Conservation (phyloP, 2,113 vertebrate species). For the Pithys albifrons region DNA sequence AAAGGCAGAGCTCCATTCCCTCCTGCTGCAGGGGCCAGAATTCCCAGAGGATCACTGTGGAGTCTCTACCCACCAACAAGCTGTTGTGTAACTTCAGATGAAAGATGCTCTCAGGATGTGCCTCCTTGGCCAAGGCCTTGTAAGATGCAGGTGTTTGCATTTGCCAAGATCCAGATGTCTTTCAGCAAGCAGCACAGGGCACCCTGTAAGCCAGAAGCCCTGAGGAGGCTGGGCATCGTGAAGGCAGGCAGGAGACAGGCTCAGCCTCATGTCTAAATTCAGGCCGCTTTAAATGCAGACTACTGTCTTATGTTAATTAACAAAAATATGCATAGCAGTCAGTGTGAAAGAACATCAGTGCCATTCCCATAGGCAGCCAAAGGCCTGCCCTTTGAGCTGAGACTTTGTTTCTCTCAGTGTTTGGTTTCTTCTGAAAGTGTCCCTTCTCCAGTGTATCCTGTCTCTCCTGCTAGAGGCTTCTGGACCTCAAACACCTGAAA, state of each 20-base stretch:
- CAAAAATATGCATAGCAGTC: background rate
- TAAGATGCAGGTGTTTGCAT: background rate
- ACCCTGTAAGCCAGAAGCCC: background rate
- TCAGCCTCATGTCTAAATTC: background rate
- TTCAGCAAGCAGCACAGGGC: background rate
- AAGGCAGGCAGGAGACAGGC: background rate
- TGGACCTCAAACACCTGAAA: background rate
- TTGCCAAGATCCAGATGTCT: background rate
- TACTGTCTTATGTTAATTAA: background rate
- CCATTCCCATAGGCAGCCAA: background rate
- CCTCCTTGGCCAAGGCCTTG: background rate
- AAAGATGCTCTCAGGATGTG: background rate
- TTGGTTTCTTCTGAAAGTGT: background rate
- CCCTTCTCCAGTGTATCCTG: background rate
- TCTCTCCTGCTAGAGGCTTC: background rate
- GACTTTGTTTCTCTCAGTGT: background rate
- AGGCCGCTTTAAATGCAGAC: background rate
- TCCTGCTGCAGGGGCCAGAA: background rate
- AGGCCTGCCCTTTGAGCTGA: background rate
- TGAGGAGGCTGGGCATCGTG: background rate
- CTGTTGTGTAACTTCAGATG: rapidly evolving
- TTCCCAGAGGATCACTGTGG: background rate
- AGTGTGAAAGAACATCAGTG: background rate
- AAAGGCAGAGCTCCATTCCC: background rate
- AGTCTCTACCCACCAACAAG: background rate